A percentile compares a stretch with the other conserved stretches of the same genome.
Evolutionary conservation across 2,888 invertebrate genomes (phyloP).

Genomic region (Chalcis sispes): DNA sequence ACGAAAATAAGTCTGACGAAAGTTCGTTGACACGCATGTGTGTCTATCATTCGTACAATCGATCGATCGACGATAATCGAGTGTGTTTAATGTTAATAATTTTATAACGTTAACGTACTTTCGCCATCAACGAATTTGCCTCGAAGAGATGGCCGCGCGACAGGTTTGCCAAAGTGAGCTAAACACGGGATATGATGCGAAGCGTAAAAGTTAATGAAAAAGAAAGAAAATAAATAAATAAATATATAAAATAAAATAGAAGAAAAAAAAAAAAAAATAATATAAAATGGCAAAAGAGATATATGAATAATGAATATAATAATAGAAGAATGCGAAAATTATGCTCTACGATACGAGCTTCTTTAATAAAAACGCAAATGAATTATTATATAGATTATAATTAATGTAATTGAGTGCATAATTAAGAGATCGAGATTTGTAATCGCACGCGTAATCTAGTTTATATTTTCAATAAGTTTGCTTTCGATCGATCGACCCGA

Average conservation of each 20-base stretch:
- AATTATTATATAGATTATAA: constrained; percentile 12
- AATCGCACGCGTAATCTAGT: constrained; percentile 35
- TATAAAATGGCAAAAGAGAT: too few relatives aligned
- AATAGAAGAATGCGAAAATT: too few relatives aligned
- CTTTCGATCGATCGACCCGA: constrained; percentile 6
- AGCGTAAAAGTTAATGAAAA: constrained; percentile 14
- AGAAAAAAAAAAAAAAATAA: constrained; percentile 1
- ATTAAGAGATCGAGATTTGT: not conserved
- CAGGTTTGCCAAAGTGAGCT: constrained; percentile 48
- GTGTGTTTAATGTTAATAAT: constrained; percentile 47
- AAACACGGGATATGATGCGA: constrained; percentile 10
- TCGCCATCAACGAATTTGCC: constrained; percentile 67
- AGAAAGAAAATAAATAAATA: constrained; percentile 12
- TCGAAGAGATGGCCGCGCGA: constrained; percentile 52
- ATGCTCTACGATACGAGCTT: constrained; percentile 33
- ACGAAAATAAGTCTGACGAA: constrained; percentile 67
- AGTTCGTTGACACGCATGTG: constrained; percentile 65
- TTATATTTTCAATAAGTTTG: constrained; percentile 48
- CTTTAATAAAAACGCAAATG: constrained; percentile 5
- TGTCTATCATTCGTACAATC: constrained; percentile 6
- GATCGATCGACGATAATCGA: constrained; percentile 14
- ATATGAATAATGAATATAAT: not conserved
- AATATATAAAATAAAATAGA: not conserved
- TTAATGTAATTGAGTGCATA: constrained; percentile 11
- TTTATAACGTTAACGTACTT: constrained; percentile 65